Percentiles rank a stretch among this genome's conserved stretches.
These are phyloP conservation scores for Brenthis hecate DNA, from an alignment of 2,888 invertebrate genomes.

Conservation along the genomic window DNA sequence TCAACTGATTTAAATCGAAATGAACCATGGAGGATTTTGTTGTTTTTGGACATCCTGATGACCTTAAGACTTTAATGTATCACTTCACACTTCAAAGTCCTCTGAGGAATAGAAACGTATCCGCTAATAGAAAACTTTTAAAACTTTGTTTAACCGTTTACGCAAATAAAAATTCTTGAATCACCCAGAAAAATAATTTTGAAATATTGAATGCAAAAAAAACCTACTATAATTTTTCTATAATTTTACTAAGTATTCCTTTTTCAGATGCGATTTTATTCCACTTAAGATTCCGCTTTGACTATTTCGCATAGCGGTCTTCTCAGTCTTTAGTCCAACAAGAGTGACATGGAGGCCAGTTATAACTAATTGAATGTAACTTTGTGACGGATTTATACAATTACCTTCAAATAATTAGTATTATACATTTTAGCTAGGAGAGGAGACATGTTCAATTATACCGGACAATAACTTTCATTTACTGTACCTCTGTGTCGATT, in stretches of 20 bases:
- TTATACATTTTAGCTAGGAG: slow-evolving; percentile 7
- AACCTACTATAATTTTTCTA: not conserved
- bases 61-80: slow-evolving; percentile 51
- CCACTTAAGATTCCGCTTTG: slow-evolving; percentile 37
- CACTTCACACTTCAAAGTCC: not conserved
- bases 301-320: slow-evolving; percentile 57
- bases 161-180: not conserved
- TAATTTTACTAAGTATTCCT: not conserved
- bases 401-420: slow-evolving; percentile 15
- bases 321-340: slow-evolving; percentile 71
- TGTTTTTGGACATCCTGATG: slow-evolving; percentile 61
- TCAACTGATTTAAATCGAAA: slow-evolving; percentile 24
- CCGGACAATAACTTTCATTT: slow-evolving; percentile 31
- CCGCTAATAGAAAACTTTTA: not conserved
- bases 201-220: not conserved
- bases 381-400: slow-evolving; percentile 31
- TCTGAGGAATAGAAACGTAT: slow-evolving; percentile 10
- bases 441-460: slow-evolving; percentile 11
- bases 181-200: not conserved
- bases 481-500: slow-evolving; percentile 52
- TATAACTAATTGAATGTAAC: slow-evolving; percentile 11
- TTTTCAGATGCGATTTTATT: slow-evolving; percentile 18
- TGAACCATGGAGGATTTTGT: slow-evolving; percentile 24
- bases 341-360: slow-evolving; percentile 47
- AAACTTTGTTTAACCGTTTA: not conserved